Base-by-base conservation (phyloP, 1,140 invertebrate species). In the Vanessa tameamea region DNA sequence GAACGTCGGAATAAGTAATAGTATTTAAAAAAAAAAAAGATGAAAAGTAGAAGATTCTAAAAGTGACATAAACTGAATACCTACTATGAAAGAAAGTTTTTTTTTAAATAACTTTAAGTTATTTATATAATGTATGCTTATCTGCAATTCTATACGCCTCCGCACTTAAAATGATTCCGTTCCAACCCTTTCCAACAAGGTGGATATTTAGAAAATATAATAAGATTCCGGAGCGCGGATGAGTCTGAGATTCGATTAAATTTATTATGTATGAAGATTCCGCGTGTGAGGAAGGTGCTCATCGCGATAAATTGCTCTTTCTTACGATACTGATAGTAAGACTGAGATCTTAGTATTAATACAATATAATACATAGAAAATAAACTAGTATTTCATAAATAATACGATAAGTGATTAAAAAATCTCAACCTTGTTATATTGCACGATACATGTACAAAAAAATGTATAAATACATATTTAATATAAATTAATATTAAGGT, bases 221-320 rank as follows among this genome's bases (percentile, higher is more conserved):
- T 83, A 89, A 90, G 83, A 83, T 82, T 76, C 82, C 83, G 72
- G 83, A 78, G 83, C 82, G 82, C 77, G 88, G 88, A 91, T 91
- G 88, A 90, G 87, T 84, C 82, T 87, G 82, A 87, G 85, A 90
- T 92, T 91, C 88, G 88, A 92, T 92, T 90, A 88, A 89, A 91
- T 92, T 91, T 91, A 91, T 92, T 92, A 92, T 92, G 88, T 90
- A 90, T 92, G 88, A 85, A 91, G 86, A 89, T 89, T 84, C 82
- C 75, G 76, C 78, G 82, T 85, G 81, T 87, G 82, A 87, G 87
- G 79, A 82, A 86, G 84, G 83, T 86, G 86, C 85, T 88, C 87
- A 84, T 86, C 84, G 78, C 78, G 81, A 86, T 87, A 88, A 91
- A 89, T 91, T 91, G 82, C 82, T 86, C 77, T 82, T 83, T 84